Percentiles rank a stretch among this genome's conserved stretches.
Conservation (phyloP, 1,140 invertebrate species). For the Plectrocnemia conspersa region DNA sequence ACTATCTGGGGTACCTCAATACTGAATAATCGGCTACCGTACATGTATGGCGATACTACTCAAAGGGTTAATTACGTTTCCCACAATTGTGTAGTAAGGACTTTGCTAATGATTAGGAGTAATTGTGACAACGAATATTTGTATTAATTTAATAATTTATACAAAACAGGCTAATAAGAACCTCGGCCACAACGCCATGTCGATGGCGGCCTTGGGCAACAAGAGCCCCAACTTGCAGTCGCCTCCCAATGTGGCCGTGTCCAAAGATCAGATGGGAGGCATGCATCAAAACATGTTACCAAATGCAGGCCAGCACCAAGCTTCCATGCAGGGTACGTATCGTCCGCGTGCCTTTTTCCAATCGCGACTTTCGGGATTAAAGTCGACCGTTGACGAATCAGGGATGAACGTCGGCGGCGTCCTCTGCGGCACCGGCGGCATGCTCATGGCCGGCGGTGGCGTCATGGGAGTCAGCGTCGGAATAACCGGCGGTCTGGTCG, state of each 20-base stretch:
- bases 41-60: too few species aligned
- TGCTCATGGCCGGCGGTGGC: slow-evolving; percentile 64
- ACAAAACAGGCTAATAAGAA: slow-evolving; percentile 70
- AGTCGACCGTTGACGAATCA: slow-evolving; percentile 33
- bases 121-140: too few species aligned
- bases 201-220: slow-evolving; percentile 65
- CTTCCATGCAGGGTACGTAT: slow-evolving; percentile 54
- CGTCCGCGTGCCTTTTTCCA: too few species aligned
- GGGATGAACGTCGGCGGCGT: slow-evolving; percentile 61
- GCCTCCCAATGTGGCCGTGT: slow-evolving; percentile 65
- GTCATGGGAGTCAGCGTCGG: slow-evolving; percentile 58
- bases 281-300: slow-evolving; percentile 53
- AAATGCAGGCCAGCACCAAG: slow-evolving; percentile 51
- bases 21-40: too few species aligned
- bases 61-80: too few species aligned
- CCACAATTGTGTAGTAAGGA: too few species aligned
- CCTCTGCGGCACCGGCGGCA: slow-evolving; percentile 55
- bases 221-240: slow-evolving; percentile 79
- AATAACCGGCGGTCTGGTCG: slow-evolving; percentile 57
- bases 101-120: too few species aligned
- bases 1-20: too few species aligned
- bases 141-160: too few species aligned
- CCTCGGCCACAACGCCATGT: slow-evolving; percentile 62
- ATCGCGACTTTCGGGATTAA: too few species aligned
- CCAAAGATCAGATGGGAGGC: slow-evolving; percentile 50